Evolutionary conservation across 2,888 invertebrate genomes (phyloP), one percentile per base, ranked within the genome.

Genomic region (Crossocerus cetratus): DNA sequence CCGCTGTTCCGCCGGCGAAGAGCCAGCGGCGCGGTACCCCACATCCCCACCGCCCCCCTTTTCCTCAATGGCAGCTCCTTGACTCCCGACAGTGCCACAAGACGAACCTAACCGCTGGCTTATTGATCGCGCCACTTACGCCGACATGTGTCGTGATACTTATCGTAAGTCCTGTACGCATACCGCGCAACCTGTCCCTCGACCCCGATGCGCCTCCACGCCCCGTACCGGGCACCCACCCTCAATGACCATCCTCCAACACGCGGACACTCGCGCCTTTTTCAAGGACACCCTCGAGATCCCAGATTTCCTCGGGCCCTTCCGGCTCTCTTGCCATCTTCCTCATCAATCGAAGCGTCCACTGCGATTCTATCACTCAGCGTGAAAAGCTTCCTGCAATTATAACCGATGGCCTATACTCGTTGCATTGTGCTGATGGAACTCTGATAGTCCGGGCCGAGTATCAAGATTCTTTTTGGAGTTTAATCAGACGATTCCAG

Each of bases 101-200:
- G 85, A 83, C 82, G 84, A 83, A 76, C 75, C 77, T 78, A 32
- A 32, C 78, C 74, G 65, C 77, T 72, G 70, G 72, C 75, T 84
- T 88, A 88, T 88, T 86, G 87, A 88, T 88, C 84, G 84, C 85
- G 78, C 84, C 83, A 88, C 84, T 88, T 88, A 87, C 79, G 82
- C 77, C 81, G 87, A 88, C 88, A 87, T 84, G 86, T 88, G 88
- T 88, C 85, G 84, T 81, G 87, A 88, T 88, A 85, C 87, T 87
- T 86, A 88, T 88, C 87, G 83, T 81, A 79, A 68, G 80, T 78
- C 72, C 73, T 83, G 82, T 83, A 79, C 81, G 79, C 84, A 82
- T 82, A 84, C 83, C 83, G 74, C 65, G 77, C 78, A 68, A 72
- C 74, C 82, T 75, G 78, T 78, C 68, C 66, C 59, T 70, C 60